These are phyloP conservation scores for Thamnophis sirtalis DNA, from an alignment of 2,113 vertebrate species.

Conservation along the genomic window DNA sequence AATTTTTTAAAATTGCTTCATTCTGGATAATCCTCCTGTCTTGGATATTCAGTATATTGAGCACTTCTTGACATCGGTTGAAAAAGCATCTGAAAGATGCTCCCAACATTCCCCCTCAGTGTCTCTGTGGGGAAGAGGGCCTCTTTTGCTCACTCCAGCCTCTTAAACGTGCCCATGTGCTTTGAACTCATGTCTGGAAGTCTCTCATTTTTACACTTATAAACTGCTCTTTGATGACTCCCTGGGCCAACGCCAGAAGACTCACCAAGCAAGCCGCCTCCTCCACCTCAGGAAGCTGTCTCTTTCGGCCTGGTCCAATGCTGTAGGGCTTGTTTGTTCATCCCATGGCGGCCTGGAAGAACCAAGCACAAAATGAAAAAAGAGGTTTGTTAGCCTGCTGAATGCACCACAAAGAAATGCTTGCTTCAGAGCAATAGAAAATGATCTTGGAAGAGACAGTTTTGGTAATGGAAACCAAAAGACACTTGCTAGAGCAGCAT, in stretches of 20 bases:
- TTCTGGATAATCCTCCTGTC: background rate
- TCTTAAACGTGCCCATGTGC: background rate
- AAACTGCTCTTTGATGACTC: background rate
- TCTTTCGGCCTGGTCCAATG: conserved; percentile 83
- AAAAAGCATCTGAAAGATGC: background rate
- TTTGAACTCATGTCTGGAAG: background rate
- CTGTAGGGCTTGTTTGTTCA: conserved; percentile 81
- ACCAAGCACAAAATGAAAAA: background rate
- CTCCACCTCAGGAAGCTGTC: conserved; percentile 92
- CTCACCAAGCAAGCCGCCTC: conserved; percentile 83
- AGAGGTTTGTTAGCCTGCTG: background rate
- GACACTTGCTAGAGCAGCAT: background rate
- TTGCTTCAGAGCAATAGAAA: background rate
- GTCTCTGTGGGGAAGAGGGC: background rate
- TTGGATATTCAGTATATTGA: background rate
- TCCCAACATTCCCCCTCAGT: background rate
- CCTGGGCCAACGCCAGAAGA: background rate
- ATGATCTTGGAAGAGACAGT: background rate
- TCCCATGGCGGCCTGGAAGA: conserved; percentile 83
- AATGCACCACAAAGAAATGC: background rate
- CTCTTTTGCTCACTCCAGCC: fast-evolving
- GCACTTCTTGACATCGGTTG: background rate
- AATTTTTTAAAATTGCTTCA: background rate
- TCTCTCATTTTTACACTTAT: background rate
- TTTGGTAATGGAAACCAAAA: background rate